Evolutionary conservation across 2,888 invertebrate genomes (phyloP).

Genomic region (Drepana falcataria): DNA sequence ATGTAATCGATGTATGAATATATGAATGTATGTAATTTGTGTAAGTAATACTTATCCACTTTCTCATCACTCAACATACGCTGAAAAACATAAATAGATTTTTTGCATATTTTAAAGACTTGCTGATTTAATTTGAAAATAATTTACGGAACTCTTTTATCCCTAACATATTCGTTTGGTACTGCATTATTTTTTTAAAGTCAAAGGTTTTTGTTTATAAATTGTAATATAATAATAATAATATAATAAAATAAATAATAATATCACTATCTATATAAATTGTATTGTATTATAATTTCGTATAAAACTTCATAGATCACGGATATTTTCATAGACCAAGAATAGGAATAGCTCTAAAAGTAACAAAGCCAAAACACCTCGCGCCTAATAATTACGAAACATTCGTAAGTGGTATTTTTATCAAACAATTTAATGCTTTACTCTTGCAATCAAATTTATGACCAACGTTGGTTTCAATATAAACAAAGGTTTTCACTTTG

Average conservation of each 20-base stretch:
- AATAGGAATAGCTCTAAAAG: background rate
- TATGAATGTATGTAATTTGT: background rate
- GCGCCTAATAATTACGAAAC: constrained; percentile 3
- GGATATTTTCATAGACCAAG: background rate
- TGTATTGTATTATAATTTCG: too few relatives aligned
- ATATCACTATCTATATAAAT: too few relatives aligned
- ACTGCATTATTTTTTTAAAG: too few relatives aligned
- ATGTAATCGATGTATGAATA: too few relatives aligned
- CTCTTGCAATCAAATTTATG: constrained; percentile 45
- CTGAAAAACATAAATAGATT: constrained; percentile 20
- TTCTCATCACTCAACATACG: background rate
- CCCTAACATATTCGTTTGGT: too few relatives aligned
- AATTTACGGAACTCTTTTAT: too few relatives aligned
- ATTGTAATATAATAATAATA: too few relatives aligned
- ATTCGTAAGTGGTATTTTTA: constrained; percentile 5
- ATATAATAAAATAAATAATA: too few relatives aligned
- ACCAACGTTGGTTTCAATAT: constrained; percentile 43
- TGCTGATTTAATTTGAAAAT: too few relatives aligned
- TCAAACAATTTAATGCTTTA: constrained; percentile 23
- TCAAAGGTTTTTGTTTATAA: too few relatives aligned
- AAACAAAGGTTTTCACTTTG: constrained; percentile 70
- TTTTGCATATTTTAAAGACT: background rate
- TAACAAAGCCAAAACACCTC: background rate
- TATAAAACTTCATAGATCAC: background rate
- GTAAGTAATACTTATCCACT: constrained; percentile 5